A percentile compares a stretch with the other conserved stretches of the same genome.
Conservation (phyloP, 1,140 invertebrate species). For the Adoxophyes honmai region DNA sequence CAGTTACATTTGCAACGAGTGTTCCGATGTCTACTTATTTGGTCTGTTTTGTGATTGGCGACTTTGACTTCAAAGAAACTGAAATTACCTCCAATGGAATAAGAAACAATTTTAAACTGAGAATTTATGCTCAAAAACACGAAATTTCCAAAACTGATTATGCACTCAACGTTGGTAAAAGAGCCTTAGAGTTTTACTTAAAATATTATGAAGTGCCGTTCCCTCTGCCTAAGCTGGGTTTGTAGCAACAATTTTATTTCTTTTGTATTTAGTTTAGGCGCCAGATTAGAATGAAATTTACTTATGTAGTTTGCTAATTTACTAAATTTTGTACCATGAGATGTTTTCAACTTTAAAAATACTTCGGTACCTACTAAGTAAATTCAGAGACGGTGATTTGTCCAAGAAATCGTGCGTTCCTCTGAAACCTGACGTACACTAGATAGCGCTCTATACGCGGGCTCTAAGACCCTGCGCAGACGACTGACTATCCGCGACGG, state of each 20-base stretch:
- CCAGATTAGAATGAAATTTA: too few relatives aligned
- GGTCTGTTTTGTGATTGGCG: constrained; percentile 93
- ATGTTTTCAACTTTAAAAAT: too few relatives aligned
- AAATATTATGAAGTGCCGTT: constrained; percentile 92
- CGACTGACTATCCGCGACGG: too few relatives aligned
- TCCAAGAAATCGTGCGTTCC: too few relatives aligned
- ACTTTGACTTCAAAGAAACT: constrained; percentile 83
- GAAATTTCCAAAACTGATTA: constrained; percentile 88
- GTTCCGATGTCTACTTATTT: constrained; percentile 96
- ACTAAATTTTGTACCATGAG: too few relatives aligned
- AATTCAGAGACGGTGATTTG: too few relatives aligned
- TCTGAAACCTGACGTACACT: too few relatives aligned
- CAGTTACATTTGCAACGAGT: constrained; percentile 86
- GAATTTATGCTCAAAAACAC: constrained; percentile 85
- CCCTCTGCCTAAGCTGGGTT: constrained; percentile 91
- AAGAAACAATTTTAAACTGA: constrained; percentile 79
- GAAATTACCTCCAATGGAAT: constrained; percentile 77
- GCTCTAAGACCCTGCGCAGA: too few relatives aligned
- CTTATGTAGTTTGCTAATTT: too few relatives aligned
- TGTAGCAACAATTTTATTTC: constrained; percentile 27
- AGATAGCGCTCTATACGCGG: too few relatives aligned
- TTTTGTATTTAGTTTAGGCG: too few relatives aligned
- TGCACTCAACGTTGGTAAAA: constrained; percentile 86
- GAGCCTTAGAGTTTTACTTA: constrained; percentile 91
- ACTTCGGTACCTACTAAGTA: too few relatives aligned